Evolutionary conservation across 2,888 invertebrate species (phyloP).

Genomic region (Ischnus inquisitorius): DNA sequence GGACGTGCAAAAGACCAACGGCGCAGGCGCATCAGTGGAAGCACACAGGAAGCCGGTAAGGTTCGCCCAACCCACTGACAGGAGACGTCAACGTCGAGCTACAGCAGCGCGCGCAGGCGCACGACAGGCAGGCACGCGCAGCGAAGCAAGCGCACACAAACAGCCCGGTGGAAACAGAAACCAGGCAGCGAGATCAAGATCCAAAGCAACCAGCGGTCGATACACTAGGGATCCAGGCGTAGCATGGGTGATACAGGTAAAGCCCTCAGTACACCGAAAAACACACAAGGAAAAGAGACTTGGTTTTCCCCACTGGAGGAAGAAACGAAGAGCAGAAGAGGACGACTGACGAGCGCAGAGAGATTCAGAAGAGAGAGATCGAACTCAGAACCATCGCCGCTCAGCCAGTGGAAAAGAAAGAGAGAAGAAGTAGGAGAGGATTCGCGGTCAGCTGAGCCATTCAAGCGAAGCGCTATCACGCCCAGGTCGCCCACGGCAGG

Average conservation of each 20-base stretch:
- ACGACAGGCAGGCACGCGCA: background rate
- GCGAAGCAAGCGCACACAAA: background rate
- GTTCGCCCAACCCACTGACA: background rate
- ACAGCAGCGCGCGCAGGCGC: background rate
- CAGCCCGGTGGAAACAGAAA: background rate
- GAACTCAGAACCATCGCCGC: background rate
- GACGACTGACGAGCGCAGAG: slow-evolving; percentile 2
- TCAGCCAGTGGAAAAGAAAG: background rate
- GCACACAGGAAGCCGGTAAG: background rate
- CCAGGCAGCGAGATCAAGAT: background rate
- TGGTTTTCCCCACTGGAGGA: background rate
- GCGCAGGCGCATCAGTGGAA: background rate
- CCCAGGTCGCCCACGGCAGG: background rate
- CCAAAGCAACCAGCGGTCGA: background rate
- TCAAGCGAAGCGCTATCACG: background rate
- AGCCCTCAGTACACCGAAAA: background rate
- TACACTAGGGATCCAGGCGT: background rate
- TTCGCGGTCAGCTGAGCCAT: background rate
- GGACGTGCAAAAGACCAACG: background rate
- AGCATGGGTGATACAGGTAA: background rate
- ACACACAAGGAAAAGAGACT: background rate
- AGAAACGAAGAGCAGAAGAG: background rate
- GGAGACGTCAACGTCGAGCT: background rate
- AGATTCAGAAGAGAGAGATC: background rate
- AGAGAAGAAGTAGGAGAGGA: background rate